Evolutionary conservation across 2,888 invertebrate species (phyloP).

Genomic region (Lamellibrachia satsuma): DNA sequence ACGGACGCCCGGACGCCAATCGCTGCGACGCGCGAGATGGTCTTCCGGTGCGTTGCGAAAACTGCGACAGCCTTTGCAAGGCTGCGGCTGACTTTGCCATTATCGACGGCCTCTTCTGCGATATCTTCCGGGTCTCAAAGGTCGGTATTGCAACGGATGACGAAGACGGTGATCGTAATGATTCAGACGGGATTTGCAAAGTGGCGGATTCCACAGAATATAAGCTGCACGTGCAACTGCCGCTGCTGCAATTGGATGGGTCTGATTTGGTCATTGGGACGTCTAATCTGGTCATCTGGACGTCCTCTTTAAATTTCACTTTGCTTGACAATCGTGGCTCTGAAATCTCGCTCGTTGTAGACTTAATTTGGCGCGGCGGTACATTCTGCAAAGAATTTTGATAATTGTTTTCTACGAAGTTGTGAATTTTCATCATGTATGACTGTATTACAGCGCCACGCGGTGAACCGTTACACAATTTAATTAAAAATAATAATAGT

Average conservation of each 20-base stretch:
- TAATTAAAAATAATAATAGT: too few species aligned
- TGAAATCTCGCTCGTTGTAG: too few species aligned
- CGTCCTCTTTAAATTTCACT: background rate
- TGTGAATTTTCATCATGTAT: too few species aligned
- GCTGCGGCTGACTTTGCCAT: background rate
- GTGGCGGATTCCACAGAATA: too few species aligned
- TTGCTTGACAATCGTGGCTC: background rate
- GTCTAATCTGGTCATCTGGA: too few species aligned
- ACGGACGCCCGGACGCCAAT: background rate
- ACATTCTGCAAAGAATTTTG: background rate
- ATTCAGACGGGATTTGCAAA: too few species aligned
- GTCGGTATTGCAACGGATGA: background rate
- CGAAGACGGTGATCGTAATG: too few species aligned
- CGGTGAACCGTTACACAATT: too few species aligned
- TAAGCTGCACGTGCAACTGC: too few species aligned
- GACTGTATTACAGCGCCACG: too few species aligned
- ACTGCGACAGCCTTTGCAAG: background rate
- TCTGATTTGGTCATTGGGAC: background rate
- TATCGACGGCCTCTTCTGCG: background rate
- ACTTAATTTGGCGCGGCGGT: background rate
- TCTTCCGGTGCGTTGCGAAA: background rate
- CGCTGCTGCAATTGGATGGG: background rate
- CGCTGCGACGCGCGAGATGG: background rate
- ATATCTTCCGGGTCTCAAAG: background rate
- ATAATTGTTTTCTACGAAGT: too few species aligned